Conservation (phyloP, 2,113 vertebrate species). For the Rostratula benghalensis region DNA sequence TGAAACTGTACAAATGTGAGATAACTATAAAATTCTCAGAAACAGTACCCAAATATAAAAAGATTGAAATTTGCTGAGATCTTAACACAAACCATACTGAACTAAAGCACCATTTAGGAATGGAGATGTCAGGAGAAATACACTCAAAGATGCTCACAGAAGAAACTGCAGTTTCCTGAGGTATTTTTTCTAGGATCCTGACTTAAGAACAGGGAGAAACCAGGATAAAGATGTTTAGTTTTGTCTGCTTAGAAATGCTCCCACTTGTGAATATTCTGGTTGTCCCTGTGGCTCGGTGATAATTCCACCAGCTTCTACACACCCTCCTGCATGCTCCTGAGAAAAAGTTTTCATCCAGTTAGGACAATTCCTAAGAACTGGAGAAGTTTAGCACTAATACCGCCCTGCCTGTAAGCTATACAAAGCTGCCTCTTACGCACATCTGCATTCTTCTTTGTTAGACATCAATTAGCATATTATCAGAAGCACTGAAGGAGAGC, state of each 20-base stretch:
- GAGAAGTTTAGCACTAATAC: neutral
- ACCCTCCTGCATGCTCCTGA: neutral
- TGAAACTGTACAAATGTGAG: neutral
- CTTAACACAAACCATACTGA: neutral
- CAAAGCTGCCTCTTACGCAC: neutral
- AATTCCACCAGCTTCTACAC: neutral
- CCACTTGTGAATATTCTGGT: neutral
- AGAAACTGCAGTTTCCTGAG: neutral
- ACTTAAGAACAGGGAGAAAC: neutral
- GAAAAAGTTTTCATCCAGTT: slow-evolving; percentile 6
- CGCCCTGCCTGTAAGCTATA: neutral
- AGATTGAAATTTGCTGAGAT: neutral
- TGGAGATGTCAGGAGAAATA: neutral
- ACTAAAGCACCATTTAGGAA: neutral
- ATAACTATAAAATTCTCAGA: neutral
- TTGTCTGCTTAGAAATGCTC: neutral
- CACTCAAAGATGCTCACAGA: neutral
- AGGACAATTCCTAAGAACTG: neutral
- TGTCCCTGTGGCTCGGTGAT: neutral
- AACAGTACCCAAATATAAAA: neutral
- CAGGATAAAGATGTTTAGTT: neutral
- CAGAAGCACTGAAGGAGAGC: neutral
- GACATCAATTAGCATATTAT: neutral
- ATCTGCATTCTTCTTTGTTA: slow-evolving; percentile 7
- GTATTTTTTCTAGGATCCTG: neutral